Evolutionary conservation across 2,113 vertebrate species (phyloP), one percentile per base, ranked within the genome.

Genomic region (Notothenia rossii): DNA sequence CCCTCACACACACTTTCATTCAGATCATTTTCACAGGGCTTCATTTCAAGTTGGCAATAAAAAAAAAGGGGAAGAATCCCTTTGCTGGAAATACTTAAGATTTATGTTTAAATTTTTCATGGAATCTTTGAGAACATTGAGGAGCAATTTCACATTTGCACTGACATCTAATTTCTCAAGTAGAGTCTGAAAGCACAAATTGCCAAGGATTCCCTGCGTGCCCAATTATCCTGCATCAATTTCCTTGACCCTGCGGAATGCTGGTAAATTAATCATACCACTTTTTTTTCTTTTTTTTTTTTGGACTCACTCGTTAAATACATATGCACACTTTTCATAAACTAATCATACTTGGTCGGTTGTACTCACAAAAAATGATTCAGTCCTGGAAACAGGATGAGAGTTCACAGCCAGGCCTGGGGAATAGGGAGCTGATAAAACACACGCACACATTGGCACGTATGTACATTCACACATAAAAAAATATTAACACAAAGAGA

Each of bases 121-220:
- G 91, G 88, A 94, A 93, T 95, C 93, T 95, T 95, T 95, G 93
- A 93, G 94, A 96, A 96, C 94, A 94, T 94, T 93, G 94, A 94
- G 93, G 93, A 95, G 93, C 94, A 92, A 95, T 96, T 95, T 94
- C 93, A 93, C 90, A 96, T 95, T 96, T 95, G 93, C 95, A 95
- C 94, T 93, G 94, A 96, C 94, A 95, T 95, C 91, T 95, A 95
- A 95, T 96, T 96, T 95, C 94, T 94, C 93, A 92, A 95, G 94
- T 94, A 89, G 80, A 93, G 90, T 93, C 89, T 92, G 92, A 95
- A 95, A 94, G 92, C 94, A 95, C 95, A 96, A 95, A 96, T 95
- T 94, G 94, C 94, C 86, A 86, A 75, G 79, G 94, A 95, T 94
- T 96, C 95, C 94, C 95, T 94, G 72, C 89, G 95, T 93, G 94